Evolutionary conservation across 1,140 invertebrate species (phyloP), one percentile per base, ranked within the genome.

Genomic region (Heliconius himera): DNA sequence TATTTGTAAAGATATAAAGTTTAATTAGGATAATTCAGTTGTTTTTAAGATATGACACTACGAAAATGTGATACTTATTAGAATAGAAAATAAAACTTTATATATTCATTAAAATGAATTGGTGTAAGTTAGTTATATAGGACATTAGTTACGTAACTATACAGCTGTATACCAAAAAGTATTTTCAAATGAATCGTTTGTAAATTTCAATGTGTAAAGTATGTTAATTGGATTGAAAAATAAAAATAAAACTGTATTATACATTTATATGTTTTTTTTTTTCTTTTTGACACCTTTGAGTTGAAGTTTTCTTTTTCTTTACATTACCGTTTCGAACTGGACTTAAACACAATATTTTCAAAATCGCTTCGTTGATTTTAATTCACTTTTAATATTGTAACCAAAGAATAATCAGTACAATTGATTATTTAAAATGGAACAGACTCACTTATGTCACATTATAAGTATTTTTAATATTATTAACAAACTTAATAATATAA

Each of bases 31-130:
- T 66, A 4, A 56, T 70, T 77, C 38, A 72, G 8, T 66, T 72
- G 38, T 20, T 72, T n/a, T 38, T 38, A 72, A 16, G 70, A 70
- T 20, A 33, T 36, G 73, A 11, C 74, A 76, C 49, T 75, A 80
- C 29, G 71, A 78, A 84, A 83, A 84, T 88, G 87, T 88, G 87
- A 88, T 88, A 88, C 78, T 82, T 73, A 49, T 72, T 70, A 76
- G 60, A 70, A 49, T 76, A 76, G 36, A 22, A 51, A n/a, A 49
- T 70, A 49, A 76, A 41, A 51, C 36, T 66, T 26, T 66, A 46
- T 49, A 54, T 71, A 49, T 77, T 77, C 66, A 72, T 77, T 77
- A 51, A 51, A 77, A 77, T 77, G 66, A 77, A 70, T 71, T 71
- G 70, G 29, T 71, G 18, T 71, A 71, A 38, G 70, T 71, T 71